Conservation (phyloP, 2,888 invertebrate genomes). For the Mythimna pallens region DNA sequence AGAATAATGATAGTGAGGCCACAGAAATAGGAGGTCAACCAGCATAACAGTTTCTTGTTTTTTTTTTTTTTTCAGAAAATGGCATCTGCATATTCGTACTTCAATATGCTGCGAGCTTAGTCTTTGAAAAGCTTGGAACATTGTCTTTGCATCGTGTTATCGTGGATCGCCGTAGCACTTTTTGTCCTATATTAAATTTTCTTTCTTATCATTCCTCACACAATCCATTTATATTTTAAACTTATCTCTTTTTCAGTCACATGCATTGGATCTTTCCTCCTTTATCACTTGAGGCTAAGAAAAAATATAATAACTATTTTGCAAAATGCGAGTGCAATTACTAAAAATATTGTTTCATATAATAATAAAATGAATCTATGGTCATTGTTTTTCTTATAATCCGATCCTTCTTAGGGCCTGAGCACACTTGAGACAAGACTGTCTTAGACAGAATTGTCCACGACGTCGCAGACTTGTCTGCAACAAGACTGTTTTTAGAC, state of each 20-base stretch:
- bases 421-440: no score
- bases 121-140: not conserved
- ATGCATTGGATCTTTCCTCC: not conserved
- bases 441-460: no score
- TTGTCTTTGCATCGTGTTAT: not conserved
- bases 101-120: conserved; percentile 38
- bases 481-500: no score
- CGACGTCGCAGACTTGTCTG: no score
- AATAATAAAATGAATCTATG: no score
- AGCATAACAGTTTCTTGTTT: no score
- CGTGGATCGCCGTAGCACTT: not conserved
- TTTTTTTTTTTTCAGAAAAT: conserved; percentile 32
- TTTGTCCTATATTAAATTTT: not conserved
- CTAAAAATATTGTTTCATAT: no score
- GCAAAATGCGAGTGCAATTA: no score
- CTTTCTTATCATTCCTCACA: not conserved
- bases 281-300: no score
- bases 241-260: not conserved
- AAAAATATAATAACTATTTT: no score
- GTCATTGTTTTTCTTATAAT: no score
- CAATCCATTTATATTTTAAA: not conserved
- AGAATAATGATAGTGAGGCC: not conserved
- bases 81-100: conserved; percentile 38
- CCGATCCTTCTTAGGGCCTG: no score
- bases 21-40: not conserved